Base-by-base conservation (phyloP, 1,140 invertebrate genomes). In the Pogonognathellus flavescens region DNA sequence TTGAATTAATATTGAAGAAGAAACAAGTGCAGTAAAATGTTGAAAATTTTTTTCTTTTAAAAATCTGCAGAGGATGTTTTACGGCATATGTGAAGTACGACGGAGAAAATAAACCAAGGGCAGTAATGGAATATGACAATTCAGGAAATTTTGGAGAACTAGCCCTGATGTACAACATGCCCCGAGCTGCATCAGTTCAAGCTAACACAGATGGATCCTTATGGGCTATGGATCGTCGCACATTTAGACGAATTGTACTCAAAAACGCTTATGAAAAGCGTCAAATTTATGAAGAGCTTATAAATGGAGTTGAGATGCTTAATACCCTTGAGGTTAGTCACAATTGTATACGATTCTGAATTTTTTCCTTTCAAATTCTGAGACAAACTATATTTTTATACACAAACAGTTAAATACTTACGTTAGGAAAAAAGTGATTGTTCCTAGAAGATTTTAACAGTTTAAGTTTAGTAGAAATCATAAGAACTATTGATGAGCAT, bases 191-290 rank as follows among this genome's bases (percentile, higher is more conserved):
- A 62, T 97, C 94, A 18, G 94, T 96, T 76, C 85, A 86, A 52
- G 96, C 97, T 14, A 93, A 94, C 88, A 94, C 95, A 10, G 91
- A 93, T 41, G 98, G 97, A 66, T 94, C 95, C 18, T 92, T 99
- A 2, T 99, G 97, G 97, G 97, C 97, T 85, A 97, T 99, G 97
- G 80, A 81, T 59, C 81, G 85, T 62, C 60, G 76, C 50, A 98
- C 97, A 86, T 99, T 99, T 93, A 94, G 97, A 89, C 94, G 97
- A 90, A 99, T 99, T 90, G 93, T 99, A 83, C 93, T 99, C 84
- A 99, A 98, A 92, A 97, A 95, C 89, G 97, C 97, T 86, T 98
- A 97, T 92, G 97, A 95, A 92, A 99, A 99, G 91, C 93, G 97
- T 31, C 98, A 98, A 93, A 96, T 98, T 94, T 99, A 99, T 91